Percentiles rank a stretch among this genome's conserved stretches.
phyloP scores from a whole-genome alignment of 2,113 vertebrate species.

The Aplodontia rufa region DNA sequence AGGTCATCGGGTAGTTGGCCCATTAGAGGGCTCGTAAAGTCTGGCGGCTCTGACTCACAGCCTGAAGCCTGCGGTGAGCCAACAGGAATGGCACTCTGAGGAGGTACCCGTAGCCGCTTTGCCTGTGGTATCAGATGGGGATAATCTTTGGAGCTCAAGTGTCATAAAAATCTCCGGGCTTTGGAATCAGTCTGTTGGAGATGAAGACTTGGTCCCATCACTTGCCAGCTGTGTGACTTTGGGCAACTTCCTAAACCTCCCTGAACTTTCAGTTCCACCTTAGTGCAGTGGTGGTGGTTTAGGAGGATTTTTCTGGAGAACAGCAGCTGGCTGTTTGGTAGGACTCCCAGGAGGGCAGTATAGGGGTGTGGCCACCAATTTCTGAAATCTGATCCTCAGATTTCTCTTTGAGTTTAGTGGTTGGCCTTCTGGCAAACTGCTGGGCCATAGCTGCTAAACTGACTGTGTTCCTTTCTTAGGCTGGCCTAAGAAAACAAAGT shows the following conservation, averaged over 20 bases:
- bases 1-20: constrained; percentile 38
- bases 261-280: neutral
- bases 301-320: neutral
- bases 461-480: neutral
- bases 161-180: neutral
- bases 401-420: neutral
- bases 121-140: neutral
- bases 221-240: neutral
- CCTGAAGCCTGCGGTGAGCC: neutral
- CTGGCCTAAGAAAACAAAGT: neutral
- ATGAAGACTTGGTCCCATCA: neutral
- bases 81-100: neutral
- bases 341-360: neutral
- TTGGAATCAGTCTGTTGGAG: neutral
- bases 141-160: neutral
- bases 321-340: neutral
- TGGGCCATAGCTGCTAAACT: neutral
- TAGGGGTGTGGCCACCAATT: neutral
- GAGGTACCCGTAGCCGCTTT: neutral
- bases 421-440: neutral
- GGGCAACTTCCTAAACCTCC: neutral
- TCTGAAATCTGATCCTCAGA: neutral
- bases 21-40: constrained; percentile 58
- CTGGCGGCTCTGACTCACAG: constrained; percentile 56
- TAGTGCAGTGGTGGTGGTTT: neutral